Conservation (phyloP, 2,113 vertebrate genomes). For the Mormyrus iriodes region DNA sequence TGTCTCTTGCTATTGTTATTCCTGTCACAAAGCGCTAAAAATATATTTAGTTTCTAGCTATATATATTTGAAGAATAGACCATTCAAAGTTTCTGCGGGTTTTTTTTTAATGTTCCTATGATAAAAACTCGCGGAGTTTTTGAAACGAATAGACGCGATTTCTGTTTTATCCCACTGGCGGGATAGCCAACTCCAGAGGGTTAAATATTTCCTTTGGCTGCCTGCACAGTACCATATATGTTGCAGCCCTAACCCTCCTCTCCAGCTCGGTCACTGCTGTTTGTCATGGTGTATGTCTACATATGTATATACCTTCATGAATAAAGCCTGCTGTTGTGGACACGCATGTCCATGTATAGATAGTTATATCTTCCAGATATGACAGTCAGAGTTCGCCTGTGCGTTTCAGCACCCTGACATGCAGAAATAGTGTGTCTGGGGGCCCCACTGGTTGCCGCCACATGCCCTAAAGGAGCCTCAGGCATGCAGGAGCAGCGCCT, state of each 20-base stretch:
- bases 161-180: no score
- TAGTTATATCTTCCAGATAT: not conserved
- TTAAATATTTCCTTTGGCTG: not conserved
- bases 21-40: no score
- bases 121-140: no score
- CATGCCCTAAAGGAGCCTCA: not conserved
- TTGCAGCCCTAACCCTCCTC: not conserved
- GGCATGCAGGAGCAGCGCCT: not conserved
- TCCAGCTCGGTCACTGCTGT: not conserved
- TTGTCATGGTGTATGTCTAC: not conserved
- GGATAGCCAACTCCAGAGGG: no score
- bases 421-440: conserved; percentile 60
- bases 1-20: no score
- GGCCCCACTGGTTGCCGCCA: conserved; percentile 44
- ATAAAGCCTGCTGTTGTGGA: not conserved
- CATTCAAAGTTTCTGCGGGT: no score
- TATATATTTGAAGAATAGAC: no score
- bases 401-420: conserved; percentile 51
- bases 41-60: no score
- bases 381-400: conserved; percentile 42
- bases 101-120: no score
- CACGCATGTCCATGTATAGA: not conserved
- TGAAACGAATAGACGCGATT: no score
- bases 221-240: not conserved
- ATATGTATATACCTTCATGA: not conserved